These are phyloP conservation scores for Colistium nudipinnis DNA, from an alignment of 2,113 vertebrate genomes.

Conservation along the genomic window DNA sequence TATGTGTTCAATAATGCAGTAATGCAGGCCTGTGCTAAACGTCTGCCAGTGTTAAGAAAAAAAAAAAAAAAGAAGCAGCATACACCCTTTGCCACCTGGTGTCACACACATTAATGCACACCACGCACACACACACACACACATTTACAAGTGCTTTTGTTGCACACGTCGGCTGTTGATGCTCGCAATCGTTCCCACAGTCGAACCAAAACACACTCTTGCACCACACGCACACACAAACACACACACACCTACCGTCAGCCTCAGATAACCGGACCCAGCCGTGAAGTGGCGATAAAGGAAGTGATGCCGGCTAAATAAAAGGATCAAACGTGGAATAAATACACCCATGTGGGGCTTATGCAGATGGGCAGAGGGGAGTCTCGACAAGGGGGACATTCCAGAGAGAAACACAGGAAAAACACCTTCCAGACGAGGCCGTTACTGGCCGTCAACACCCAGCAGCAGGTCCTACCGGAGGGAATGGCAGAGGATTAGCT, in stretches of 20 bases:
- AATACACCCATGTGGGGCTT: conserved; percentile 32
- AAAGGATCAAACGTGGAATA: conserved; percentile 46
- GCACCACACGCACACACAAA: conserved; percentile 20
- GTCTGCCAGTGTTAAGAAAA: conserved; percentile 33
- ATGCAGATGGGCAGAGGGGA: conserved; percentile 35
- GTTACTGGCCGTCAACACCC: conserved; percentile 48
- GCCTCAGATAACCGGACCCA: conserved; percentile 56
- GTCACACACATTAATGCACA: neutral
- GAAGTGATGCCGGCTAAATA: conserved; percentile 48
- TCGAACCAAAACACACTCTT: conserved; percentile 15
- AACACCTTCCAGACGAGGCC: conserved; percentile 13
- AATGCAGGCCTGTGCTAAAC: conserved; percentile 56
- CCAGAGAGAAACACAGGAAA: conserved; percentile 8
- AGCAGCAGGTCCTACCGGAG: conserved; percentile 28
- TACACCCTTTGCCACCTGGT: conserved; percentile 5
- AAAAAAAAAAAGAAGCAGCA: neutral
- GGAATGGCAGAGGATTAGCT: conserved; percentile 65
- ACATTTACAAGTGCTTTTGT: neutral
- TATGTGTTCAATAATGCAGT: conserved; percentile 65
- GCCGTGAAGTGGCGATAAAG: conserved; percentile 47
- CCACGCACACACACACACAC: neutral
- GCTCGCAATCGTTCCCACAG: conserved; percentile 10
- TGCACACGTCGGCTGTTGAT: neutral
- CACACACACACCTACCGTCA: conserved; percentile 52
- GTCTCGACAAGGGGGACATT: conserved; percentile 13